These are phyloP conservation scores for Cabera pusaria DNA, from an alignment of 2,888 invertebrate genomes.

Conservation along the genomic window DNA sequence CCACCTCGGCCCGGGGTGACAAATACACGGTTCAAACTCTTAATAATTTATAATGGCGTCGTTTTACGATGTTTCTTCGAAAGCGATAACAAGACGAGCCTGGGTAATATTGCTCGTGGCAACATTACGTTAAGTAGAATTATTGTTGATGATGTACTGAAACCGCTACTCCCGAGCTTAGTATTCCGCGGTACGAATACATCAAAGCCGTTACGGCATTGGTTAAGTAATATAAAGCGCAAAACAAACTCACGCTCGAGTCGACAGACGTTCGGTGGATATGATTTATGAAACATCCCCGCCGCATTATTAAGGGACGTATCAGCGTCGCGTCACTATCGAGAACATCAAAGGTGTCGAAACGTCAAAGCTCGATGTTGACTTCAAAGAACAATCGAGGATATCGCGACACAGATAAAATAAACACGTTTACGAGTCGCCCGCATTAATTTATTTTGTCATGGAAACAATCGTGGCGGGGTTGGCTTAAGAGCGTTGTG, in stretches of 20 bases:
- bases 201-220: conserved; percentile 57
- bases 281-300: conserved; percentile 55
- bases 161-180: conserved; percentile 45
- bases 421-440: conserved; percentile 65
- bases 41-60: conserved; percentile 76
- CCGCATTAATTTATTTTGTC: conserved; percentile 74
- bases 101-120: conserved; percentile 53
- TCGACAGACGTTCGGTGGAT: conserved; percentile 47
- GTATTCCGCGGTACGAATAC: conserved; percentile 48
- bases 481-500: conserved; percentile 46
- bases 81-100: conserved; percentile 61
- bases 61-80: conserved; percentile 61
- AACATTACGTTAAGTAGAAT: conserved; percentile 56
- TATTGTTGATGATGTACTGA: conserved; percentile 58
- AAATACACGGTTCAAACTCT: conserved; percentile 76
- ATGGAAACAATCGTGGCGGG: conserved; percentile 67
- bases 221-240: conserved; percentile 46
- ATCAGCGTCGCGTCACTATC: conserved; percentile 45
- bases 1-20: conserved; percentile 70
- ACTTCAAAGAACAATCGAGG: conserved; percentile 70
- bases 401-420: conserved; percentile 56
- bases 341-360: conserved; percentile 64
- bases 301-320: conserved; percentile 38
- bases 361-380: conserved; percentile 46
- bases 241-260: conserved; percentile 48